Conservation (phyloP, 1,140 invertebrate species). For the Pomacea maculata region DNA sequence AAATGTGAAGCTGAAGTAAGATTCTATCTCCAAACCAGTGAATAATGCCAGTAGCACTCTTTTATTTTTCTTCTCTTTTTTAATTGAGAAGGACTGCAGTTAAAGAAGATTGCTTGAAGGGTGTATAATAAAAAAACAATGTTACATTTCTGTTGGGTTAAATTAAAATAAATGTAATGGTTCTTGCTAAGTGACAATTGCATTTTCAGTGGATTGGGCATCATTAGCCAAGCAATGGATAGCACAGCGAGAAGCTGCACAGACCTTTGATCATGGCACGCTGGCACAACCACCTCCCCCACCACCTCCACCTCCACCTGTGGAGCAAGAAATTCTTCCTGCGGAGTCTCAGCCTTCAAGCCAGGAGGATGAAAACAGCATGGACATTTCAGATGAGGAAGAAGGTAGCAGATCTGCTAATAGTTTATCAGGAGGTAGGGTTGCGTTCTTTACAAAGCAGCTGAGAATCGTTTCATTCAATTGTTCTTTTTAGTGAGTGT, state of each 20-base stretch:
- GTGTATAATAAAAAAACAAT: background rate
- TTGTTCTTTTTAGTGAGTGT: no score
- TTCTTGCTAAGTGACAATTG: conserved; percentile 10
- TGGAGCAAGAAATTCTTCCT: conserved; percentile 6
- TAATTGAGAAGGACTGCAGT: background rate
- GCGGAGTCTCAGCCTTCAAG: background rate
- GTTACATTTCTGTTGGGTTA: background rate
- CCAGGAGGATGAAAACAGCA: conserved; percentile 38
- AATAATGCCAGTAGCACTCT: no score
- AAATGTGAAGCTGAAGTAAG: no score
- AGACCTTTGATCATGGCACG: conserved; percentile 7
- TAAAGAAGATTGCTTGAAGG: background rate
- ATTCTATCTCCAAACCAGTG: no score
- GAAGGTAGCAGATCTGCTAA: background rate
- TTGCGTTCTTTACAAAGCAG: no score
- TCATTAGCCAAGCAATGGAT: conserved; percentile 97
- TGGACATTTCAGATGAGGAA: conserved; percentile 45
- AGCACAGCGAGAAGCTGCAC: conserved; percentile 81
- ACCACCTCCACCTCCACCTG: conserved; percentile 23
- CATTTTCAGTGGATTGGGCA: conserved; percentile 87
- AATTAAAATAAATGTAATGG: no score
- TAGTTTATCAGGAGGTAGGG: no score
- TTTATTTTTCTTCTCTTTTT: background rate
- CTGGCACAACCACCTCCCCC: conserved; percentile 28
- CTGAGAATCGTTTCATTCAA: no score